These are phyloP conservation scores for Ypsolopha sequella DNA, from an alignment of 2,888 invertebrate species.

Conservation along the genomic window DNA sequence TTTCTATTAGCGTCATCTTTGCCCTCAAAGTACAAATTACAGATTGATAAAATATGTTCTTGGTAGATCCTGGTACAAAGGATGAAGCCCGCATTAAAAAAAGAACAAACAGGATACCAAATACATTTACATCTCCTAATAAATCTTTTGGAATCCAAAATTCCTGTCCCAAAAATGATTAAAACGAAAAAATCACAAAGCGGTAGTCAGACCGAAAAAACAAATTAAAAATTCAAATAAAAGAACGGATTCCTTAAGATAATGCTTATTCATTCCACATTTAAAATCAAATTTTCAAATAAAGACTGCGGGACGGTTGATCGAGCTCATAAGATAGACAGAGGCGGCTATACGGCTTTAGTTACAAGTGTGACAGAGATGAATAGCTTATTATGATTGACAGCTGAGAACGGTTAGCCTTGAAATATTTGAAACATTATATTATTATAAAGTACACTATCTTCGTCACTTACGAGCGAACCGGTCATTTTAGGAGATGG, in stretches of 20 bases:
- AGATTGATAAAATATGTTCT: too few relatives aligned
- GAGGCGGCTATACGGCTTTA: slow-evolving; percentile 33
- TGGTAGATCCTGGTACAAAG: neutral
- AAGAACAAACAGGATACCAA: slow-evolving; percentile 25
- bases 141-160: slow-evolving; percentile 42
- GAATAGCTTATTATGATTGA: slow-evolving; percentile 69
- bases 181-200: slow-evolving; percentile 45
- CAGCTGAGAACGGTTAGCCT: slow-evolving; percentile 71
- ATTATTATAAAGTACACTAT: slow-evolving; percentile 71
- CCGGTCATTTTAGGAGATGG: slow-evolving; percentile 29
- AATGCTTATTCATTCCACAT: slow-evolving; percentile 71
- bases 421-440: slow-evolving; percentile 72
- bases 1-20: too few relatives aligned
- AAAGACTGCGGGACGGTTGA: slow-evolving; percentile 61
- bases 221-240: slow-evolving; percentile 67
- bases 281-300: slow-evolving; percentile 70
- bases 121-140: slow-evolving; percentile 54
- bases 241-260: slow-evolving; percentile 66
- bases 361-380: slow-evolving; percentile 47
- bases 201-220: slow-evolving; percentile 58
- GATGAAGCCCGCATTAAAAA: slow-evolving; percentile 7
- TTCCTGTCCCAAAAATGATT: slow-evolving; percentile 29
- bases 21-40: too few relatives aligned
- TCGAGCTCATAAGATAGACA: slow-evolving; percentile 36
- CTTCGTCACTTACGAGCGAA: slow-evolving; percentile 47